Conservation (phyloP, 2,888 invertebrate genomes). For the Drosophila sordidula region DNA sequence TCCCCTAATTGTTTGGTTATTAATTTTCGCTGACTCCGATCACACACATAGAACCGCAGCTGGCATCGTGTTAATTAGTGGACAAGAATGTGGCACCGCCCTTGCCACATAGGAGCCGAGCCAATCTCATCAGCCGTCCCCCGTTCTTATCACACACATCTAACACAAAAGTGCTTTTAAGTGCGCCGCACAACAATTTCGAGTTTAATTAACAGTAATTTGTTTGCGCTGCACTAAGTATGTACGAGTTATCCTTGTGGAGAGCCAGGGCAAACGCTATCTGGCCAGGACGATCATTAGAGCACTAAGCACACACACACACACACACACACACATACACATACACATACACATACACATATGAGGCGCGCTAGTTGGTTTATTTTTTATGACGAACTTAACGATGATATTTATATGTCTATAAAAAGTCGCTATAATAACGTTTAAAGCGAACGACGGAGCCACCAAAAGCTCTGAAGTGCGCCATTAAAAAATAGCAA, state of each 20-base stretch:
- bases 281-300: conserved; percentile 66
- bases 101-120: conserved; percentile 1
- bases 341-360: conserved; percentile 10
- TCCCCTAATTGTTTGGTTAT: conserved; percentile 20
- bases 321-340: conserved; percentile 20
- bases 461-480: conserved; percentile 56
- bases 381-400: conserved; percentile 71
- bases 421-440: conserved; percentile 73
- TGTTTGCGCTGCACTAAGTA: conserved; percentile 71
- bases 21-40: conserved; percentile 43
- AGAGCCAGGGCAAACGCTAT: conserved; percentile 50
- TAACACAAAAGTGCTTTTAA: conserved; percentile 64
- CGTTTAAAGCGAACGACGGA: conserved; percentile 67
- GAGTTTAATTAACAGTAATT: conserved; percentile 74
- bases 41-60: conserved; percentile 4
- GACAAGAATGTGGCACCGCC: conserved; percentile 30
- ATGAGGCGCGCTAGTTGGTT: conserved; percentile 37
- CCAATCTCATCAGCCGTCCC: conserved; percentile 48
- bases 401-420: conserved; percentile 75
- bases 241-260: conserved; percentile 59
- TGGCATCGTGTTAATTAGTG: conserved; percentile 50
- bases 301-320: conserved; percentile 13
- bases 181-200: conserved; percentile 71
- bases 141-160: conserved; percentile 45
- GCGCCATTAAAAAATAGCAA: conserved; percentile 65